Evolutionary conservation across 2,797 vertebrate species (phyloP).

Genomic region (Yasuhikotakia modesta): DNA sequence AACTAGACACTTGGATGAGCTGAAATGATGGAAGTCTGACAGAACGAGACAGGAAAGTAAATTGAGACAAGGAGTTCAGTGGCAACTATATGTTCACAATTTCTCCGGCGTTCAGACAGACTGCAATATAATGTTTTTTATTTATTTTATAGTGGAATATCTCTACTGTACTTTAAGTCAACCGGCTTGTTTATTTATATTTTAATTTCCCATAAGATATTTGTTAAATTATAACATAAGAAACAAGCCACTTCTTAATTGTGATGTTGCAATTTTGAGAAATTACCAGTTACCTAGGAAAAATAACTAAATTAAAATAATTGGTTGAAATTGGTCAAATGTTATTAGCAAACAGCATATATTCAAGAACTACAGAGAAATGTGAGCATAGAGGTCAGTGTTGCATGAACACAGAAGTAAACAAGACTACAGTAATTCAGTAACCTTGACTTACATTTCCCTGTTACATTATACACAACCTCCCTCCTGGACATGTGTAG

Average conservation of each 20-base stretch:
- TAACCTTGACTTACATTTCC: slow-evolving; percentile 37
- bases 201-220: too few species aligned
- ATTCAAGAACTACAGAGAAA: not conserved
- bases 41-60: not conserved
- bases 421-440: slow-evolving; percentile 14
- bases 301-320: not conserved
- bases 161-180: too few species aligned
- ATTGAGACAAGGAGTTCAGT: not conserved
- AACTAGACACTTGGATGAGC: not conserved
- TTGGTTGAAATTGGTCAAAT: slow-evolving; percentile 13
- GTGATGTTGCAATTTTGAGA: too few species aligned
- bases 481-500: slow-evolving; percentile 46
- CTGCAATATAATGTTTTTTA: not conserved
- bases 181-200: too few species aligned
- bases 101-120: not conserved
- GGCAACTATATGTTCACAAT: not conserved
- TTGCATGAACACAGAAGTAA: slow-evolving; percentile 23
- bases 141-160: too few species aligned
- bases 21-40: slow-evolving; percentile 14
- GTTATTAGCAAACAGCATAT: not conserved
- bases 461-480: slow-evolving; percentile 50
- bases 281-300: too few species aligned
- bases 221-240: too few species aligned
- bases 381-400: slow-evolving; percentile 12
- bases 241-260: too few species aligned